Conservation (phyloP, 2,797 vertebrate species). For the Gambelia wislizenii region DNA sequence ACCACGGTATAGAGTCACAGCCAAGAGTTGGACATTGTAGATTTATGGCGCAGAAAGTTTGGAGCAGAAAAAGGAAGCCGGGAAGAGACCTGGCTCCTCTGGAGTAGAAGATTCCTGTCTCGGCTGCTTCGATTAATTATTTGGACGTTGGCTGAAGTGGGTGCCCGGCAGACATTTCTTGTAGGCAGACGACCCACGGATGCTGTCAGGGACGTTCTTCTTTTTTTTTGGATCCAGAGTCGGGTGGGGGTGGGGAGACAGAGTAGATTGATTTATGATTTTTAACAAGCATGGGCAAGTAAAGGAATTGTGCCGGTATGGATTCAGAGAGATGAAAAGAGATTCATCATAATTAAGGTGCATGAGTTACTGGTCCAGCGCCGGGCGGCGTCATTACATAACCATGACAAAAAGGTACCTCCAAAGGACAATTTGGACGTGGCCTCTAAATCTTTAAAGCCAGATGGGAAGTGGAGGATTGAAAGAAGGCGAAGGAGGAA, state of each 20-base stretch:
- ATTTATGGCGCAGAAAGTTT: not conserved
- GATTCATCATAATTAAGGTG: slow-evolving; percentile 79
- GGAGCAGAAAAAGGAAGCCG: not conserved
- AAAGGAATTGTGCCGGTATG: slow-evolving; percentile 63
- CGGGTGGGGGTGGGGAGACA: slow-evolving; percentile 59
- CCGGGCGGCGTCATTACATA: slow-evolving; percentile 66
- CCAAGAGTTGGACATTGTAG: too few species aligned
- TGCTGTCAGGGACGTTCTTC: slow-evolving; percentile 62
- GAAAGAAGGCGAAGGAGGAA: slow-evolving; percentile 52
- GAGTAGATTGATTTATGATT: slow-evolving; percentile 76
- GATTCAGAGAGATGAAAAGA: slow-evolving; percentile 66
- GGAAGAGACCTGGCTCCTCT: too few species aligned
- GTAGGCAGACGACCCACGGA: slow-evolving; percentile 40
- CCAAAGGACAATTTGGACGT: slow-evolving; percentile 29
- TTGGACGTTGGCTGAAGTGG: slow-evolving; percentile 7
- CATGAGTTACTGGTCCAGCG: slow-evolving; percentile 58
- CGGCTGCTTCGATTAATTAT: not conserved
- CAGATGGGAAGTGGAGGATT: slow-evolving; percentile 41
- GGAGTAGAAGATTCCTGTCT: not conserved
- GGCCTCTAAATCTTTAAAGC: slow-evolving; percentile 39
- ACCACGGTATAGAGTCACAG: too few species aligned
- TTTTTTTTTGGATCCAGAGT: slow-evolving; percentile 25
- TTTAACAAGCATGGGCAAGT: slow-evolving; percentile 68
- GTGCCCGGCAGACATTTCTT: slow-evolving; percentile 33
- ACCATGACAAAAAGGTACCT: slow-evolving; percentile 5